Evolutionary conservation across 2,888 invertebrate species (phyloP).

Genomic region (Norana najaformis): DNA sequence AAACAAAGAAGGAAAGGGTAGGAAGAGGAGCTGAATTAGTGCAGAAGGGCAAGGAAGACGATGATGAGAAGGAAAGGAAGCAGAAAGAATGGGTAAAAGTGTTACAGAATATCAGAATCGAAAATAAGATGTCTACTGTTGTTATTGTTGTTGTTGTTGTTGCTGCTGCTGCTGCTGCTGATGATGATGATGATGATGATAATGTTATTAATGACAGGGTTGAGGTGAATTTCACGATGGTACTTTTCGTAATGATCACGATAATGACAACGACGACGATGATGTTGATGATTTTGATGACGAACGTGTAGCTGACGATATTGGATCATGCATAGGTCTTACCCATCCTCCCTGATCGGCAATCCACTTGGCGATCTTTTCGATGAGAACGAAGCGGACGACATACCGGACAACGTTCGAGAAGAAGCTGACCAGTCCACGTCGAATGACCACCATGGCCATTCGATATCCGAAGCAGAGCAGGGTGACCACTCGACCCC

Average conservation of each 20-base stretch:
- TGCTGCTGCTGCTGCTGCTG: background rate
- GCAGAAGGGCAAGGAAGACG: too few species aligned
- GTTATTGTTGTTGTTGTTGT: too few species aligned
- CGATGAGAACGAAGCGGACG: slow-evolving; percentile 52
- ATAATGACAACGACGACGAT: background rate
- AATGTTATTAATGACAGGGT: background rate
- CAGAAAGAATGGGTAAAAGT: too few species aligned
- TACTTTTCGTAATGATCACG: background rate
- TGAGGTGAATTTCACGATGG: background rate
- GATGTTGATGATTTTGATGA: background rate
- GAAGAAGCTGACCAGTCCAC: slow-evolving; percentile 52
- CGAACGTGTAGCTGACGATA: background rate
- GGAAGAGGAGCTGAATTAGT: too few species aligned
- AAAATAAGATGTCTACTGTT: too few species aligned
- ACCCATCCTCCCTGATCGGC: slow-evolving; percentile 62
- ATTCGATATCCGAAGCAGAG: slow-evolving; percentile 61
- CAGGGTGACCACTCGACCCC: slow-evolving; percentile 58
- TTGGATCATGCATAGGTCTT: slow-evolving; percentile 39
- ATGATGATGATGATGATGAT: background rate
- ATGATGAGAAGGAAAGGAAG: too few species aligned
- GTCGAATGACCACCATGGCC: slow-evolving; percentile 52
- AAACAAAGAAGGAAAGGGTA: too few species aligned
- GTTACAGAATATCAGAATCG: too few species aligned
- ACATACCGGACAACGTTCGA: slow-evolving; percentile 53
- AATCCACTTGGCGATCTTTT: slow-evolving; percentile 59